Percentiles rank a stretch among this genome's conserved stretches.
phyloP scores from a whole-genome alignment of 2,888 invertebrate species.

The Synergus gifuensis region DNA sequence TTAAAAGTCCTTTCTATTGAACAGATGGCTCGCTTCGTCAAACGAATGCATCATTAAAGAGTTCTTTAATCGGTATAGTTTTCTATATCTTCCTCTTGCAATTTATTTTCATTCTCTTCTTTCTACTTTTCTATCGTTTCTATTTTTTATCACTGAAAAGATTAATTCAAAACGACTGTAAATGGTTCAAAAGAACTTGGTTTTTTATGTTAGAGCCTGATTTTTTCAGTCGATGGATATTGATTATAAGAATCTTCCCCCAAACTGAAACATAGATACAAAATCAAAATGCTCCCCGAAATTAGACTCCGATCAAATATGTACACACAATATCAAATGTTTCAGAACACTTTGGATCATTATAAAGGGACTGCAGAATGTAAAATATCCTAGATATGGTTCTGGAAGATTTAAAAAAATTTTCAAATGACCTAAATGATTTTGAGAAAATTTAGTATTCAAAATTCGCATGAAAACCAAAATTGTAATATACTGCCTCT shows the following conservation, averaged over 20 bases:
- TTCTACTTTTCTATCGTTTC: too few species aligned
- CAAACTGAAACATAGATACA: background rate
- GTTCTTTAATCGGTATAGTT: background rate
- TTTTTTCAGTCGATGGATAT: background rate
- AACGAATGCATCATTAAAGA: background rate
- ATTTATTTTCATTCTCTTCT: too few species aligned
- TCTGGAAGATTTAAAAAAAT: too few species aligned
- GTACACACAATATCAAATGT: background rate
- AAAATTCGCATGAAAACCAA: too few species aligned
- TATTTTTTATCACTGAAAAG: too few species aligned
- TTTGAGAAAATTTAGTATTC: too few species aligned
- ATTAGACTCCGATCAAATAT: background rate
- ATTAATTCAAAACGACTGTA: too few species aligned
- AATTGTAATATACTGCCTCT: too few species aligned
- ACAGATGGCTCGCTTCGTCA: background rate
- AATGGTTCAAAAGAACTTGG: background rate
- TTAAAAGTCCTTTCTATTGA: conserved; percentile 2
- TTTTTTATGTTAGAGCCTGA: background rate
- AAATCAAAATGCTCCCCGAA: background rate
- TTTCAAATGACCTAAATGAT: too few species aligned
- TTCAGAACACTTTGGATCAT: background rate
- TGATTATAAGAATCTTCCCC: background rate
- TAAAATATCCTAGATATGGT: background rate
- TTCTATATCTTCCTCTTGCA: too few species aligned
- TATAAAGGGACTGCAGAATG: background rate